These are phyloP conservation scores for Lethocerus indicus DNA, from an alignment of 1,140 invertebrate species.

Conservation along the genomic window DNA sequence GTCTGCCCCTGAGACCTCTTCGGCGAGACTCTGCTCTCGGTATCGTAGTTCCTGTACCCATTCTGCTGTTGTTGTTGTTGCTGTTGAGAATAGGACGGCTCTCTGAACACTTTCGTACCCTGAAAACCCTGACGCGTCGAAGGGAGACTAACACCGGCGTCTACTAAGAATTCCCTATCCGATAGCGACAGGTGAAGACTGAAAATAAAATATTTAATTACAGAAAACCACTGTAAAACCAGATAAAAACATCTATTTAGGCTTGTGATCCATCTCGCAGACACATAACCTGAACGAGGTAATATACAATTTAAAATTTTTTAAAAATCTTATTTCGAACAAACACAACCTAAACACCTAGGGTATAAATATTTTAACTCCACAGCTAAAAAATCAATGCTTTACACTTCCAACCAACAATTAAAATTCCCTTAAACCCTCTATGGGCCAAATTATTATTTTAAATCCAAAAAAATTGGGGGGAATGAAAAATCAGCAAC, in stretches of 20 bases:
- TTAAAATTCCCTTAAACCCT: too few relatives aligned
- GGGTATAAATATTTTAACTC: neutral
- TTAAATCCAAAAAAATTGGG: too few relatives aligned
- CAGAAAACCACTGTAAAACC: neutral
- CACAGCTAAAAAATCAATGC: too few relatives aligned
- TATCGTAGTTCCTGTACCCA: neutral
- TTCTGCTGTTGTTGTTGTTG: neutral
- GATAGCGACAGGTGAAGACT: neutral
- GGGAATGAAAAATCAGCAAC: too few relatives aligned
- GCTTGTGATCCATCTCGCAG: too few relatives aligned
- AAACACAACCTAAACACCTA: neutral
- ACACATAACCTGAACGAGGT: neutral
- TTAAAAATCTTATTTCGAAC: neutral
- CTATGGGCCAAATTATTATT: too few relatives aligned
- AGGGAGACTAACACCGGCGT: neutral
- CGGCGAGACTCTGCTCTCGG: neutral
- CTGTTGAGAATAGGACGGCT: neutral
- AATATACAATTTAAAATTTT: neutral
- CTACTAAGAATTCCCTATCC: neutral
- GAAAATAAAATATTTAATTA: neutral
- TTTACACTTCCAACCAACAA: too few relatives aligned
- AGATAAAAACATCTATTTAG: neutral
- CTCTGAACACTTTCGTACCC: neutral
- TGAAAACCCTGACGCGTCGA: neutral
- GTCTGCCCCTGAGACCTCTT: neutral